Evolutionary conservation across 2,888 invertebrate genomes (phyloP).

Genomic region (Papilio elwesi): DNA sequence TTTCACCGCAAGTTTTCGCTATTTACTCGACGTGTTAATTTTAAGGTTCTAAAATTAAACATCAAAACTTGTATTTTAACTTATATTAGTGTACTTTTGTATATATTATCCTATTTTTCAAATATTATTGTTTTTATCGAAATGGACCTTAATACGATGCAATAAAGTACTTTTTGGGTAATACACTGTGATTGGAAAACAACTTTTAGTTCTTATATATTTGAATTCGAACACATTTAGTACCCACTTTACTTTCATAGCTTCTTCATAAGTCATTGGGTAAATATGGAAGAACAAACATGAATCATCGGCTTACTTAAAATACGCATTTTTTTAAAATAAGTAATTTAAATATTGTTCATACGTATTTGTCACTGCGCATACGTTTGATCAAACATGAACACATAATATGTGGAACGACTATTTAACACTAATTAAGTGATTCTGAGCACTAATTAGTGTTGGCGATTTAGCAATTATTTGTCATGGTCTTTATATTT

Average conservation of each 20-base stretch:
- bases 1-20: too few relatives aligned
- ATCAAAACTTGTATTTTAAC: too few relatives aligned
- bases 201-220: conserved; percentile 13
- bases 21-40: too few relatives aligned
- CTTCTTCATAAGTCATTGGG: not conserved
- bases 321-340: conserved; percentile 2
- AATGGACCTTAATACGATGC: not conserved
- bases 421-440: conserved; percentile 48
- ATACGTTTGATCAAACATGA: conserved; percentile 20
- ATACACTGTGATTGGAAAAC: not conserved
- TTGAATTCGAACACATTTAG: conserved; percentile 17
- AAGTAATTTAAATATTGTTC: not conserved
- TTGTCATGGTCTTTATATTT: conserved; percentile 28
- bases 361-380: not conserved
- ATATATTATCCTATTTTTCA: too few relatives aligned
- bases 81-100: too few relatives aligned
- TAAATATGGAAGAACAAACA: not conserved
- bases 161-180: not conserved
- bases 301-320: not conserved
- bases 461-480: conserved; percentile 37
- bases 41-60: too few relatives aligned
- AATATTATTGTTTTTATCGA: not conserved
- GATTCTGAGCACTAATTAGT: conserved; percentile 55
- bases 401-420: conserved; percentile 1
- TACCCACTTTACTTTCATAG: conserved; percentile 21